These are phyloP conservation scores for Vimba vimba DNA, from an alignment of 2,113 vertebrate genomes.

Conservation along the genomic window DNA sequence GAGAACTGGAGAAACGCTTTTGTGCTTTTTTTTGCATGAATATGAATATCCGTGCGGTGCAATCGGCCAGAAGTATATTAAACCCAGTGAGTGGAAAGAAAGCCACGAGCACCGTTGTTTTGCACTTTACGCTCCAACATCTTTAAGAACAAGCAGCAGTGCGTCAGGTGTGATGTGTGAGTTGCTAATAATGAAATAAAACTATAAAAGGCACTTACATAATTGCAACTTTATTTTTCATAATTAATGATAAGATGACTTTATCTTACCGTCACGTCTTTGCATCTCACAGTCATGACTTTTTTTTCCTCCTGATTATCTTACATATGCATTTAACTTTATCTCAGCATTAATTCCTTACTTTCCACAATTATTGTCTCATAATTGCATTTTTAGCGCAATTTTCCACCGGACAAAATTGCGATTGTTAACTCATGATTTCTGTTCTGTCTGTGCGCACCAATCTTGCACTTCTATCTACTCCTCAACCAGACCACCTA, in stretches of 20 bases:
- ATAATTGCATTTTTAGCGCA: too few species aligned
- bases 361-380: too few species aligned
- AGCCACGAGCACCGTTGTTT: slow-evolving; percentile 1
- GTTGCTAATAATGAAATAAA: background rate
- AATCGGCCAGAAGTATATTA: slow-evolving; percentile 33
- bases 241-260: background rate
- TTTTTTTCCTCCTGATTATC: too few species aligned
- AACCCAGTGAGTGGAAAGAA: slow-evolving; percentile 37
- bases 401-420: too few species aligned
- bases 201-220: background rate
- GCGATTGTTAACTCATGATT: too few species aligned
- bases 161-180: slow-evolving; percentile 11
- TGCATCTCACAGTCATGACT: background rate
- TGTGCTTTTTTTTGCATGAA: slow-evolving; percentile 34
- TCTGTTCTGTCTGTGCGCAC: too few species aligned
- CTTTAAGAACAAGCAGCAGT: background rate
- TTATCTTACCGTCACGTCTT: background rate
- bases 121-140: slow-evolving; percentile 26
- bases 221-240: background rate
- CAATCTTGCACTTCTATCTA: too few species aligned
- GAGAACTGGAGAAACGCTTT: slow-evolving; percentile 27
- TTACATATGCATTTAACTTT: too few species aligned
- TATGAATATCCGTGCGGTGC: slow-evolving; percentile 43
- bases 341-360: too few species aligned
- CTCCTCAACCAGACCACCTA: too few species aligned